Base-by-base conservation (phyloP, 2,888 invertebrate genomes). In the Tolmerus cingulatus region DNA sequence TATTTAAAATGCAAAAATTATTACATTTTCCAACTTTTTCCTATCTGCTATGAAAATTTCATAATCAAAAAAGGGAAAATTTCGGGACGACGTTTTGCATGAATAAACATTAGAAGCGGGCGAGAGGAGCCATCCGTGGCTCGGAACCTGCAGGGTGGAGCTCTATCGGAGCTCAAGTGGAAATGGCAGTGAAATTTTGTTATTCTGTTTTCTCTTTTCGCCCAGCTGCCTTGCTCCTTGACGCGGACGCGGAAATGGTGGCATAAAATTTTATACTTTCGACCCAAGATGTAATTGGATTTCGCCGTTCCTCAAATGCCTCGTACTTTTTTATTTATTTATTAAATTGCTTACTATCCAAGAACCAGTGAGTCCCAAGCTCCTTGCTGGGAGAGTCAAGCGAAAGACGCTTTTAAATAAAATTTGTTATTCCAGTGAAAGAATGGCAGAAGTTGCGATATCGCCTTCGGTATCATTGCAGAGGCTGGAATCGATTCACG, bases 1-100 rank as follows among this genome's bases (percentile, higher is more conserved):
- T 89, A 89, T 89, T 89, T 89, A 89, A 89, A 89, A 89, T 89
- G 89, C 89, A 89, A 89, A 89, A 89, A 89, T 89, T 89, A 89
- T 89, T 89, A 89, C 89, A 89, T 89, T 89, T 89, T 79, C 87
- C 88, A 87, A 86, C 86, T 87, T 87, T 88, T 88, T 88, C 81
- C 87, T 88, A 88, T 88, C 84, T 87, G 79, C 87, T 87, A 88
- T 88, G 88, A 87, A 88, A 88, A 88, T 88, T 88, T 88, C 87
- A 88, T 88, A 88, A 88, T 88, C 88, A 87, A 84, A 84, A 66
- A 84, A 74, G 78, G 74, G 81, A 87, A 51, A 84, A 37, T 87
- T 76, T 85, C 78, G 87, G 77, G 88, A 87, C 88, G 88, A 87
- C 88, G 77, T 87, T 88, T 88, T 87, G 78, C 87, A 88, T 88